Base-by-base conservation (phyloP, 2,888 invertebrate genomes). In the Taenaris catops region DNA sequence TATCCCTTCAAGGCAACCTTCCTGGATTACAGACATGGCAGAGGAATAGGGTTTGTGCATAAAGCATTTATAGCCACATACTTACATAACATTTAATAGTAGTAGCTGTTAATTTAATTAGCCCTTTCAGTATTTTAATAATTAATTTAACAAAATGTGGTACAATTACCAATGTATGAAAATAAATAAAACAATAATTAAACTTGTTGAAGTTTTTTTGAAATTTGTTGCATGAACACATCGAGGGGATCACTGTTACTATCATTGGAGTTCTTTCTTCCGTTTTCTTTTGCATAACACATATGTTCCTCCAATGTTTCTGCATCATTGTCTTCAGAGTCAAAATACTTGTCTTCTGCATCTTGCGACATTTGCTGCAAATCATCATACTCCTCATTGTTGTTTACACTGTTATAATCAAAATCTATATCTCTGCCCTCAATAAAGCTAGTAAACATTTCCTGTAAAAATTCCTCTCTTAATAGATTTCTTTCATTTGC, bases 311-410 rank as follows among this genome's bases (percentile, higher is more conserved):
- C 75, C 19, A 66, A 54, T 47, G 71, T 80, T 32, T 66, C 84
- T 21, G 81, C 81, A 46, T 92, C 91, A 46, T 93, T 91, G 11
- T 91, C 89, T 66, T 96, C 96, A 2, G 92, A 91, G 68, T 96
- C 96, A 81, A 97, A 97, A 69, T 97, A 97, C 60, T 91, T 92
- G 53, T 97, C 97, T 72, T 97, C 96, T 48, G 92, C 94, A 74
- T 97, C 97, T 54, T 91, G 92, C 21, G 76, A 69, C 7, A 75
- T 64, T 55, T 91, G 91, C 39, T 91, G 72, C 32, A 93, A 89
- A 38, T 92, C 92, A 43, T 97, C 97, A 71, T 94, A 94, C 32
- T 91, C 91, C 23, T 92, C 90, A 79, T 96, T 93, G 49, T 92
- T 88, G 68, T 97, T 97, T 2, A 97, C 92, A 44, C 87, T 81